These are phyloP conservation scores for Pandemis heparana DNA, from an alignment of 2,888 invertebrate genomes.

Conservation along the genomic window DNA sequence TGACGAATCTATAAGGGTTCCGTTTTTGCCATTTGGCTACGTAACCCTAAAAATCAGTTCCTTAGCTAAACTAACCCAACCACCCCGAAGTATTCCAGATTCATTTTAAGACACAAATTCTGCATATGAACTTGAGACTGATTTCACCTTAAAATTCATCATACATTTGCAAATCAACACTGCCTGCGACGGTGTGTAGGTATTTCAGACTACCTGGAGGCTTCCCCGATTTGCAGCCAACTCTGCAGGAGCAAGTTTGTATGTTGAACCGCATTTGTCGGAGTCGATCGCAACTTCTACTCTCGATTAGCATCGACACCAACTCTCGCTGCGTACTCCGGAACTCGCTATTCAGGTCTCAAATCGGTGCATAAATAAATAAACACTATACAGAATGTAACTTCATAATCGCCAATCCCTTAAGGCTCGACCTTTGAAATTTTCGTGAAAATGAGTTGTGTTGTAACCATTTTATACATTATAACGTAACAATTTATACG, in stretches of 20 bases:
- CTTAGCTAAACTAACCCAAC: too few relatives aligned
- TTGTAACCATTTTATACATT: too few relatives aligned
- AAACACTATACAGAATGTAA: not conserved
- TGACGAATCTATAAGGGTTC: too few relatives aligned
- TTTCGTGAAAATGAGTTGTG: too few relatives aligned
- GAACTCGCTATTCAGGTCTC: conserved; percentile 50
- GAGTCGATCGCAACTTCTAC: conserved; percentile 65
- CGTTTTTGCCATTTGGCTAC: too few relatives aligned
- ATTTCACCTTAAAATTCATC: conserved; percentile 14
- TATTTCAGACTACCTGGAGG: conserved; percentile 26
- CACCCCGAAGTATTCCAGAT: too few relatives aligned
- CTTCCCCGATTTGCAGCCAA: conserved; percentile 43
- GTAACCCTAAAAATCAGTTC: too few relatives aligned
- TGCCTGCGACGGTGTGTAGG: conserved; percentile 22
- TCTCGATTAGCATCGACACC: conserved; percentile 72
- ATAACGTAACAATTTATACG: too few relatives aligned
- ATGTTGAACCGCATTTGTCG: conserved; percentile 77
- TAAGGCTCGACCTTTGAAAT: too few relatives aligned
- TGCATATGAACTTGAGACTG: not conserved
- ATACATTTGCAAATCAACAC: conserved; percentile 25
- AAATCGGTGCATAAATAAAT: conserved; percentile 24
- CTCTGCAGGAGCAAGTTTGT: conserved; percentile 66
- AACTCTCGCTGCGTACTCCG: conserved; percentile 57
- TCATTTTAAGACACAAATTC: not conserved
- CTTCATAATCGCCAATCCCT: too few relatives aligned